phyloP scores from a whole-genome alignment of 2,888 invertebrate species.

The Phalangium opilio region DNA sequence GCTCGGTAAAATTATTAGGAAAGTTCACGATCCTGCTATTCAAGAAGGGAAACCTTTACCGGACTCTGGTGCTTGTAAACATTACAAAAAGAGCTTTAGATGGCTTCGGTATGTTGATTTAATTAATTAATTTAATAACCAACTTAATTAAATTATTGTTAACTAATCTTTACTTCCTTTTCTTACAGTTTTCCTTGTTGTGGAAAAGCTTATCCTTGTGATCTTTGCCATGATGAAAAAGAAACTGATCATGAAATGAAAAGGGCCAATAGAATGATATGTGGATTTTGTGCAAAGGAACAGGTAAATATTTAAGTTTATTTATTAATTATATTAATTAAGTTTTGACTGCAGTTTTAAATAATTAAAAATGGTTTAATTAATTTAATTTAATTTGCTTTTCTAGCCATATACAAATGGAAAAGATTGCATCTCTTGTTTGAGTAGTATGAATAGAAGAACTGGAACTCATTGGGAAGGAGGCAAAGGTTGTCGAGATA shows the following conservation, averaged over 20 bases:
- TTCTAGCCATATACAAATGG: slow-evolving; percentile 28
- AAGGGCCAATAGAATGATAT: slow-evolving; percentile 34
- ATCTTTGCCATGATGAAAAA: slow-evolving; percentile 32
- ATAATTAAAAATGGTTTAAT: background rate
- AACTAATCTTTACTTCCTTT: background rate
- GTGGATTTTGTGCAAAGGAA: slow-evolving; percentile 35
- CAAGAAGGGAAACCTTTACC: slow-evolving; percentile 33
- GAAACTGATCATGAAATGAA: slow-evolving; percentile 33
- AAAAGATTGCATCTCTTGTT: slow-evolving; percentile 28
- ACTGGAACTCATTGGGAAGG: slow-evolving; percentile 34
- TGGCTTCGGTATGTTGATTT: slow-evolving; percentile 31
- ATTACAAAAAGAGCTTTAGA: slow-evolving; percentile 36
- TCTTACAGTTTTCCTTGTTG: slow-evolving; percentile 33
- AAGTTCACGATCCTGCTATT: slow-evolving; percentile 29
- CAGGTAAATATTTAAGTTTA: slow-evolving; percentile 26
- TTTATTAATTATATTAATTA: background rate
- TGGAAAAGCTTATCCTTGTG: slow-evolving; percentile 34
- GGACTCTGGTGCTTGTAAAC: slow-evolving; percentile 33
- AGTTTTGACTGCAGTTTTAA: no score
- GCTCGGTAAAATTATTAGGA: slow-evolving; percentile 1
- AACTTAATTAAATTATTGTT: background rate
- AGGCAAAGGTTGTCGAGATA: slow-evolving; percentile 34
- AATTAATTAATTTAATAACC: background rate
- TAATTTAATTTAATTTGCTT: background rate
- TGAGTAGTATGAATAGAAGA: slow-evolving; percentile 26